Conservation (phyloP, 2,113 vertebrate species). For the Phrynosoma blainvillii region DNA sequence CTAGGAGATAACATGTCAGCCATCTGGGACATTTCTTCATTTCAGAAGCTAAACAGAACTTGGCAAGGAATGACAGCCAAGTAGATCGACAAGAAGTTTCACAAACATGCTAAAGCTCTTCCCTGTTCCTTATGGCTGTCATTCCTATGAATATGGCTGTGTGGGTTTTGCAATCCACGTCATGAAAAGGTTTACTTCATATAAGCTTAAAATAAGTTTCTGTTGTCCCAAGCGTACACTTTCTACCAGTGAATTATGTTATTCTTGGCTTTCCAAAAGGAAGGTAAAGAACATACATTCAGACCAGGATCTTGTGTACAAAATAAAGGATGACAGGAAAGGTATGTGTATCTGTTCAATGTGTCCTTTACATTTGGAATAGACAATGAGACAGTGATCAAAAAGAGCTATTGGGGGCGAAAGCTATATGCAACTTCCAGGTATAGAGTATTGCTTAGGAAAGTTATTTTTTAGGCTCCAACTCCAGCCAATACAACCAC, state of each 20-base stretch:
- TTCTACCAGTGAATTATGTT: neutral
- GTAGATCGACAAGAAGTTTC: neutral
- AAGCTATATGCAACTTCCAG: no score
- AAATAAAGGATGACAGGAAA: neutral
- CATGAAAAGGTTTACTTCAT: neutral
- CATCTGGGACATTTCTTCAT: neutral
- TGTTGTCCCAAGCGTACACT: neutral
- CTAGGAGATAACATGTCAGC: neutral
- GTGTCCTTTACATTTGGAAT: neutral
- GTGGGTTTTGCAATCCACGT: neutral
- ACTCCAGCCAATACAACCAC: no score
- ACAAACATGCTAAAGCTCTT: neutral
- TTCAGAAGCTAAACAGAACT: neutral
- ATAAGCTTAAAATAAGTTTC: neutral
- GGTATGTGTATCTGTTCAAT: neutral
- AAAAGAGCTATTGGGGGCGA: neutral
- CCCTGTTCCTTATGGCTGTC: neutral
- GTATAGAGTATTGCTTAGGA: no score
- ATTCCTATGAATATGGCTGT: neutral
- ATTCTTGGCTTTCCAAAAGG: slow-evolving; percentile 13
- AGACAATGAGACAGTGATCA: neutral
- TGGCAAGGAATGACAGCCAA: neutral
- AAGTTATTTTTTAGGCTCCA: no score
- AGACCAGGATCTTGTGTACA: neutral
- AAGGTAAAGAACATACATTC: neutral